These are phyloP conservation scores for Noctua fimbriata DNA, from an alignment of 2,888 invertebrate genomes.

Conservation along the genomic window DNA sequence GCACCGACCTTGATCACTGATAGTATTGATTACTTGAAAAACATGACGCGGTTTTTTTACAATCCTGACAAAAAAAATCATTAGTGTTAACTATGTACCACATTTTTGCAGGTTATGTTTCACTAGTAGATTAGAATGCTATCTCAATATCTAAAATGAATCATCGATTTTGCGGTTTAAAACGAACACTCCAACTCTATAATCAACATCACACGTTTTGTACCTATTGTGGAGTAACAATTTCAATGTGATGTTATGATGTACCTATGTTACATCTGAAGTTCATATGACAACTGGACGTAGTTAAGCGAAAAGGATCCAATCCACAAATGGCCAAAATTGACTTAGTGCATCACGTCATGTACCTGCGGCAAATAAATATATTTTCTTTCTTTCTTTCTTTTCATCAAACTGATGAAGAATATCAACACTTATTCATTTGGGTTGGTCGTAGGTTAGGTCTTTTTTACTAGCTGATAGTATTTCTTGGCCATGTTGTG, in stretches of 20 bases:
- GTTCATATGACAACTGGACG: not conserved
- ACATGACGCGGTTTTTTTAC: too few relatives aligned
- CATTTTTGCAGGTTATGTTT: constrained; percentile 48
- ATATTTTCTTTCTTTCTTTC: too few relatives aligned
- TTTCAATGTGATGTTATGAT: not conserved
- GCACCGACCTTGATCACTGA: constrained; percentile 2
- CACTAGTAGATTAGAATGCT: not conserved
- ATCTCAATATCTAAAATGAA: constrained; percentile 17
- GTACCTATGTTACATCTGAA: not conserved
- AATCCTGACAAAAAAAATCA: constrained; percentile 1
- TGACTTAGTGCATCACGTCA: too few relatives aligned
- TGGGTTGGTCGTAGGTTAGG: too few relatives aligned
- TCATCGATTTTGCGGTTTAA: constrained; percentile 11
- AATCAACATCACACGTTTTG: not conserved
- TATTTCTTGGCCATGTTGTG: too few relatives aligned
- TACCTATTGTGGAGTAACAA: not conserved
- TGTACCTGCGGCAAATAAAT: too few relatives aligned
- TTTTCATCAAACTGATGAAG: too few relatives aligned
- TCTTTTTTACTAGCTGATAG: too few relatives aligned
- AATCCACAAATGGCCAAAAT: too few relatives aligned
- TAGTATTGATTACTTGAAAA: constrained; percentile 13
- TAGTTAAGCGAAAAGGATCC: too few relatives aligned
- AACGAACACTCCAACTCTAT: not conserved
- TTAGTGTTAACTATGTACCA: constrained; percentile 7
- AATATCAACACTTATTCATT: too few relatives aligned